A percentile compares a stretch with the other conserved stretches of the same genome.
These are phyloP conservation scores for Pteria penguin DNA, from an alignment of 2,888 invertebrate genomes.

Conservation along the genomic window DNA sequence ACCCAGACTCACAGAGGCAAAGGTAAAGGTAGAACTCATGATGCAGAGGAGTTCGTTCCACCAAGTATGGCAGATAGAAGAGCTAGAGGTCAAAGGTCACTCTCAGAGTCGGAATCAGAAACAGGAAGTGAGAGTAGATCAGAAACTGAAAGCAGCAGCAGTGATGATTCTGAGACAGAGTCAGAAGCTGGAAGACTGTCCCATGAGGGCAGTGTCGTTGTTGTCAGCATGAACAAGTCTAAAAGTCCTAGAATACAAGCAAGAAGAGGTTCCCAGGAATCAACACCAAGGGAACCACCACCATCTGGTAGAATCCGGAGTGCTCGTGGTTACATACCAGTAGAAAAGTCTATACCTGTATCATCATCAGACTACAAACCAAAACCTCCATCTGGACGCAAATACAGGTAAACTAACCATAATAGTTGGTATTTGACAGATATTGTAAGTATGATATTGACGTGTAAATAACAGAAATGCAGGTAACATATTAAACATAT, in stretches of 20 bases:
- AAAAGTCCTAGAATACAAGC: slow-evolving; percentile 4
- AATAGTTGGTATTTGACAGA: too few relatives aligned
- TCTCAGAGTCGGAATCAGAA: slow-evolving; percentile 43
- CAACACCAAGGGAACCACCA: slow-evolving; percentile 46
- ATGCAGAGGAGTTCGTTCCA: slow-evolving; percentile 53
- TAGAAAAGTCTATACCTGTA: slow-evolving; percentile 36
- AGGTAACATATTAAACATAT: too few relatives aligned
- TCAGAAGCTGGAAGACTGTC: slow-evolving; percentile 46
- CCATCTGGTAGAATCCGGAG: slow-evolving; percentile 32
- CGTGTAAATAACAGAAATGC: too few relatives aligned
- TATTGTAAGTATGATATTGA: too few relatives aligned
- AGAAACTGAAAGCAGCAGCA: slow-evolving; percentile 57
- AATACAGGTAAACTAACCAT: not conserved
- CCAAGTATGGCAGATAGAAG: slow-evolving; percentile 46
- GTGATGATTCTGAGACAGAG: slow-evolving; percentile 53
- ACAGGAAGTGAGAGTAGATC: slow-evolving; percentile 44
- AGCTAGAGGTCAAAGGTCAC: slow-evolving; percentile 27
- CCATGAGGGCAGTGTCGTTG: slow-evolving; percentile 31
- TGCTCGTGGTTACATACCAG: slow-evolving; percentile 44
- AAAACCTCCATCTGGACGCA: slow-evolving; percentile 24
- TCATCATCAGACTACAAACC: slow-evolving; percentile 21
- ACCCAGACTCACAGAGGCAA: slow-evolving; percentile 52
- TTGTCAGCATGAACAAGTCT: slow-evolving; percentile 54
- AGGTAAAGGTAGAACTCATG: slow-evolving; percentile 28
- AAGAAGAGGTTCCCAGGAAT: slow-evolving; percentile 31